phyloP scores from a whole-genome alignment of 2,888 invertebrate genomes.

The Cantharis rustica region DNA sequence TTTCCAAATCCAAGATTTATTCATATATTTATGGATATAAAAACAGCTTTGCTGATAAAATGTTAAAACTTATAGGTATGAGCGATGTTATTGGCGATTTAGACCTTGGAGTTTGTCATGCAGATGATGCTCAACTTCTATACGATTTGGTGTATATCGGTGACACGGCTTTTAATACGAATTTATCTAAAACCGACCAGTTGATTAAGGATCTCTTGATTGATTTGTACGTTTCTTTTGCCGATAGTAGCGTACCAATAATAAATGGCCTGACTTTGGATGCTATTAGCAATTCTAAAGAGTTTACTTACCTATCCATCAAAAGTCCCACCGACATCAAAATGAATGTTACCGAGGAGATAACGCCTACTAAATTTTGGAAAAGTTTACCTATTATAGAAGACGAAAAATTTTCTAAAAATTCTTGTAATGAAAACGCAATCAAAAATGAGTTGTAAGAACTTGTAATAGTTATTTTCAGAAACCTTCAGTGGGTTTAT shows the following conservation, averaged over 20 bases:
- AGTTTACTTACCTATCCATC: slow-evolving; percentile 4
- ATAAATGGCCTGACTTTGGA: background rate
- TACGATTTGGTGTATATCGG: too few relatives aligned
- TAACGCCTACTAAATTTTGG: slow-evolving; percentile 12
- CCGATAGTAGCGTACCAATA: background rate
- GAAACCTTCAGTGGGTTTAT: too few relatives aligned
- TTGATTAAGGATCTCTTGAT: slow-evolving; percentile 2
- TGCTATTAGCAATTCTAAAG: background rate
- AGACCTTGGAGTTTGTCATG: background rate
- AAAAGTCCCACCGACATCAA: background rate
- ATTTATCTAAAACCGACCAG: background rate
- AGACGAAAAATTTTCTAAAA: background rate
- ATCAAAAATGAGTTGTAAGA: too few relatives aligned
- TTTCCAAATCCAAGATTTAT: background rate
- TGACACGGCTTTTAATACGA: background rate
- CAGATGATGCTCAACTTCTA: background rate
- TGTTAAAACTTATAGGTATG: background rate
- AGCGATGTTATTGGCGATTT: background rate
- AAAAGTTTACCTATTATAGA: background rate
- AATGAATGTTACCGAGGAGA: background rate
- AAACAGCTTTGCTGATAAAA: background rate
- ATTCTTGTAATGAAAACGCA: too few relatives aligned
- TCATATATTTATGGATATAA: slow-evolving; percentile 4
- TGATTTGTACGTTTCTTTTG: slow-evolving; percentile 6
- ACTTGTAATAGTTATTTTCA: too few relatives aligned